Conservation (phyloP, 1,140 invertebrate genomes). For the Parasteatoda tepidariorum region DNA sequence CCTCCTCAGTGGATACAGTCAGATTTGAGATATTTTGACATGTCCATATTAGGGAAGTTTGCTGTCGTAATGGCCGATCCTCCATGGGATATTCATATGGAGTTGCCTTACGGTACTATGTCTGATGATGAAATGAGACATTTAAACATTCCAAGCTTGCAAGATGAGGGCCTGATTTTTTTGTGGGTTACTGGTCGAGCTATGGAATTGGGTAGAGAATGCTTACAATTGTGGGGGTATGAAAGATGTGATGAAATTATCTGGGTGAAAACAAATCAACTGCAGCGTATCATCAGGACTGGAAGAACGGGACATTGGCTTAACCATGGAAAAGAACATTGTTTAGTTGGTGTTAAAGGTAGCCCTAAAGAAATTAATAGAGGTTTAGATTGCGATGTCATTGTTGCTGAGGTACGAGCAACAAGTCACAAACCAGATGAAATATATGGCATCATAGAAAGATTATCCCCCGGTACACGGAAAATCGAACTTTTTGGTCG, state of each 20-base stretch:
- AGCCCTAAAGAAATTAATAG: conserved; percentile 87
- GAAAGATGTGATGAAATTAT: conserved; percentile 97
- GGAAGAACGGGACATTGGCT: conserved; percentile 97
- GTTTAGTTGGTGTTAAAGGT: conserved; percentile 96
- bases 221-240: conserved; percentile 93
- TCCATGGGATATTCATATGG: conserved; percentile 99
- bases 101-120: conserved; percentile 98
- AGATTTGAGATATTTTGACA: conserved; percentile 93
- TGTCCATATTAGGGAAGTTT: conserved; percentile 94
- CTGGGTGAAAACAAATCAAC: conserved; percentile 99
- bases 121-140: conserved; percentile 98
- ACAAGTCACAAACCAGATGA: conserved; percentile 99
- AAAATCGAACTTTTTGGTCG: conserved; percentile 98
- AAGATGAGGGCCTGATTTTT: conserved; percentile 96
- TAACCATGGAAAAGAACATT: conserved; percentile 99
- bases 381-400: conserved; percentile 96
- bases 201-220: conserved; percentile 96
- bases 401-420: conserved; percentile 96
- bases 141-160: conserved; percentile 87
- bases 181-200: conserved; percentile 98
- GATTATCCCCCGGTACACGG: conserved; percentile 82
- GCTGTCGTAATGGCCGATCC: conserved; percentile 96
- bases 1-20: conserved; percentile 91
- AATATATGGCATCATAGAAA: conserved; percentile 85
- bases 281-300: conserved; percentile 96